These are phyloP conservation scores for Temnothorax ravouxi DNA, from an alignment of 2,888 invertebrate species.

Conservation along the genomic window DNA sequence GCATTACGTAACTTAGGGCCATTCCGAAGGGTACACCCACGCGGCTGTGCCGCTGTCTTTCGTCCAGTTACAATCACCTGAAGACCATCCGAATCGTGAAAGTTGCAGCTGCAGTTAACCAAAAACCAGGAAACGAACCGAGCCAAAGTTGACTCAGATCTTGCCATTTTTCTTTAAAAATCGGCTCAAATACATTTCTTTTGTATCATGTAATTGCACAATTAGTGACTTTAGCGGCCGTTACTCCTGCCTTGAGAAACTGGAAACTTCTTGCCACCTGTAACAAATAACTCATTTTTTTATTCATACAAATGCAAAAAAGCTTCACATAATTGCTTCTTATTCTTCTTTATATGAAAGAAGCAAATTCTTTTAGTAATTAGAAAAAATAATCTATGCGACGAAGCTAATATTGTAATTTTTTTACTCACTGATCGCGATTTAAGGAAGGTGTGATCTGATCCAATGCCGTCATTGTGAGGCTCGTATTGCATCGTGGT, in stretches of 20 bases:
- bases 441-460: background rate
- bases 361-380: background rate
- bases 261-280: background rate
- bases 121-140: background rate
- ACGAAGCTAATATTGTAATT: background rate
- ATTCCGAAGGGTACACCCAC: slow-evolving; percentile 85
- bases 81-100: slow-evolving; percentile 47
- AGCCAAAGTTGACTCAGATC: background rate
- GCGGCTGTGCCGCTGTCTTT: slow-evolving; percentile 70
- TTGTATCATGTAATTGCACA: background rate
- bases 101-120: background rate
- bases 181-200: background rate
- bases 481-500: background rate
- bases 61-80: slow-evolving; percentile 59
- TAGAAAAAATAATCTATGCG: background rate
- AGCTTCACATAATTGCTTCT: background rate
- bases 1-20: slow-evolving; percentile 86
- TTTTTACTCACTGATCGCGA: background rate
- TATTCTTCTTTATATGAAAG: background rate
- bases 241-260: background rate
- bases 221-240: background rate
- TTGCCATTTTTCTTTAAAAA: background rate
- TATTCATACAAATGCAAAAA: background rate
- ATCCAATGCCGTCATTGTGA: background rate
- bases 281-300: background rate